phyloP scores from a whole-genome alignment of 2,888 invertebrate genomes.

The Noctua pronuba region DNA sequence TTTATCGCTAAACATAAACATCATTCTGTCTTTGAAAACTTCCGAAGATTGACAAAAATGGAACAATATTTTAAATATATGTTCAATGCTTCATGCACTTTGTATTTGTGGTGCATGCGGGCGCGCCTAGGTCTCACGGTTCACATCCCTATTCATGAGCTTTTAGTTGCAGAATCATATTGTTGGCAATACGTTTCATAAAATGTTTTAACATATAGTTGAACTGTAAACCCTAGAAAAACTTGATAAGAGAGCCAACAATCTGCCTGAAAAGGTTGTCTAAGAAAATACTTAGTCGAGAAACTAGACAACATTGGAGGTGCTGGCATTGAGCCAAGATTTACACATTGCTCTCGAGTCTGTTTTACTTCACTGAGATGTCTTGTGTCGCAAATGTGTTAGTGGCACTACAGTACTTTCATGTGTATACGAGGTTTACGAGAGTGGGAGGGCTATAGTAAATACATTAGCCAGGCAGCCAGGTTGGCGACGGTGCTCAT shows the following conservation, averaged over 20 bases:
- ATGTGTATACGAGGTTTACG: neutral
- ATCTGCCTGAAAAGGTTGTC: conserved; percentile 26
- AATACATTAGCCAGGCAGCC: neutral
- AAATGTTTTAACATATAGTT: conserved; percentile 2
- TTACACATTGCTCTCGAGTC: conserved; percentile 13
- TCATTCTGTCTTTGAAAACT: neutral
- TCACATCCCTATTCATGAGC: neutral
- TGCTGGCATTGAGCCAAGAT: conserved; percentile 47
- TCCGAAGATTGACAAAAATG: too few relatives aligned
- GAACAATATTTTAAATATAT: too few relatives aligned
- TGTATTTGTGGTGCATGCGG: neutral
- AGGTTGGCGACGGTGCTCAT: too few relatives aligned
- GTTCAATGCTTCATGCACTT: neutral
- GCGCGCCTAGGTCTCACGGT: neutral
- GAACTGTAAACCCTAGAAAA: neutral
- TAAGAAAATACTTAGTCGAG: conserved; percentile 39
- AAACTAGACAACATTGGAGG: conserved; percentile 25
- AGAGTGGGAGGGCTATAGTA: neutral
- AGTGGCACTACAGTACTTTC: neutral
- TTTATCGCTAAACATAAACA: neutral
- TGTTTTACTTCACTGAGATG: conserved; percentile 24
- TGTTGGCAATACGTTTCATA: conserved; percentile 1
- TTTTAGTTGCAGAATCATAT: conserved; percentile 1
- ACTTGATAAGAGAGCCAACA: conserved; percentile 17
- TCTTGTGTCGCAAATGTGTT: conserved; percentile 36